These are phyloP conservation scores for Oxyteleia sp. DNA, from an alignment of 2,888 invertebrate species.

Conservation along the genomic window DNA sequence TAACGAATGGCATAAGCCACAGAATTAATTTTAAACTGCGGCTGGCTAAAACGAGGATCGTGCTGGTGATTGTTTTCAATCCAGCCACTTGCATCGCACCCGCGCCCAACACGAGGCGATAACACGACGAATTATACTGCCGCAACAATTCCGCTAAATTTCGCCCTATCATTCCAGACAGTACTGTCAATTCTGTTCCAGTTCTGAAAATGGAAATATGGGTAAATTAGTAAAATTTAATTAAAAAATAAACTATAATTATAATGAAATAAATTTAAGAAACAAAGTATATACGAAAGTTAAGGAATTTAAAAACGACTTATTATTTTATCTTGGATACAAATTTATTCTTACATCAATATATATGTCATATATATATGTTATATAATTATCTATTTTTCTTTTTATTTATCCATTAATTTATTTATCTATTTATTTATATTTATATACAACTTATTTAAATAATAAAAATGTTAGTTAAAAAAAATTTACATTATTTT, in stretches of 20 bases:
- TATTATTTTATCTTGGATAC: no score
- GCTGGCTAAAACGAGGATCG: slow-evolving; percentile 96
- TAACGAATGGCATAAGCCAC: slow-evolving; percentile 93
- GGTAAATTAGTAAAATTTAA: no score
- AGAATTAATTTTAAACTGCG: slow-evolving; percentile 94
- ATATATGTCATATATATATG: no score
- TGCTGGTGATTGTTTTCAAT: slow-evolving; percentile 97
- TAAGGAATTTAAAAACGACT: no score
- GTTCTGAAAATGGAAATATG: slow-evolving; percentile 85
- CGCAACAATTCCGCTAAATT: slow-evolving; percentile 96
- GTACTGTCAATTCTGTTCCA: slow-evolving; percentile 90
- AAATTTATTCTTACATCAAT: no score
- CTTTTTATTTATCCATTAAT: no score
- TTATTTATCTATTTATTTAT: no score
- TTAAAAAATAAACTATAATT: slow-evolving; percentile 1
- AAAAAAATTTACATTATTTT: no score
- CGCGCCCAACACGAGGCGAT: slow-evolving; percentile 98
- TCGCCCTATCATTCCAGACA: slow-evolving; percentile 93
- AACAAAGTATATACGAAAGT: no score
- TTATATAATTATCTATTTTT: no score
- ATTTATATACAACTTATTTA: no score
- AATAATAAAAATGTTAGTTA: slow-evolving; percentile 6
- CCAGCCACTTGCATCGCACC: slow-evolving; percentile 98
- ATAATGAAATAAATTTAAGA: not conserved
- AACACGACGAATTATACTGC: slow-evolving; percentile 95